phyloP scores from a whole-genome alignment of 2,113 vertebrate species.

The Centropus unirufus region DNA sequence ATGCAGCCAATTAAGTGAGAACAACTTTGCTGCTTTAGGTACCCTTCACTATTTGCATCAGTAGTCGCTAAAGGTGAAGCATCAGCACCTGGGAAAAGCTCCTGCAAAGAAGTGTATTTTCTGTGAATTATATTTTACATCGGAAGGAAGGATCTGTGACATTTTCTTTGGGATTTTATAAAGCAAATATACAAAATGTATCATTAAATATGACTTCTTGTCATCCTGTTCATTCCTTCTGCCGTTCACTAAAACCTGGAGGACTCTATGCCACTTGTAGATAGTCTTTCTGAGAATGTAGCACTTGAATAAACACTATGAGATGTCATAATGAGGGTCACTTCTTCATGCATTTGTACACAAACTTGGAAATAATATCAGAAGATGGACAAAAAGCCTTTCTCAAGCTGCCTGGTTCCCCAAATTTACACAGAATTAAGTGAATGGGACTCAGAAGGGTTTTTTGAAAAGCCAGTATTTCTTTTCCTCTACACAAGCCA shows the following conservation, averaged over 20 bases:
- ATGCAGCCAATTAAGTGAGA: not conserved
- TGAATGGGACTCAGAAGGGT: not conserved
- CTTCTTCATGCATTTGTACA: not conserved
- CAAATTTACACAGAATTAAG: not conserved
- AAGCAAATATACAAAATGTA: not conserved
- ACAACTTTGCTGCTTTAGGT: not conserved
- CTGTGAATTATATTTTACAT: not conserved
- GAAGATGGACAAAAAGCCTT: not conserved
- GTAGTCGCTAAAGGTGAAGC: not conserved
- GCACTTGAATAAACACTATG: not conserved
- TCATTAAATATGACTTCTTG: not conserved
- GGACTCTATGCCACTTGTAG: not conserved
- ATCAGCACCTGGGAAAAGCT: not conserved
- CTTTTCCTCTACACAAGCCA: not conserved
- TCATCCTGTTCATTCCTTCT: not conserved
- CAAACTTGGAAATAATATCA: not conserved
- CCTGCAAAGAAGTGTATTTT: not conserved
- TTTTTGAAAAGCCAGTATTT: not conserved
- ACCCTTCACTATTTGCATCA: not conserved
- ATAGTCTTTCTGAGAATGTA: not conserved
- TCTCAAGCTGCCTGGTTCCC: not conserved
- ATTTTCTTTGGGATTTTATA: not conserved
- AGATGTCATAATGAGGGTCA: not conserved
- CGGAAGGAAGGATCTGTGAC: not conserved
- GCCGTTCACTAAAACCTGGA: not conserved